These are phyloP conservation scores for Idaea biselata DNA, from an alignment of 2,888 invertebrate species.

Conservation along the genomic window DNA sequence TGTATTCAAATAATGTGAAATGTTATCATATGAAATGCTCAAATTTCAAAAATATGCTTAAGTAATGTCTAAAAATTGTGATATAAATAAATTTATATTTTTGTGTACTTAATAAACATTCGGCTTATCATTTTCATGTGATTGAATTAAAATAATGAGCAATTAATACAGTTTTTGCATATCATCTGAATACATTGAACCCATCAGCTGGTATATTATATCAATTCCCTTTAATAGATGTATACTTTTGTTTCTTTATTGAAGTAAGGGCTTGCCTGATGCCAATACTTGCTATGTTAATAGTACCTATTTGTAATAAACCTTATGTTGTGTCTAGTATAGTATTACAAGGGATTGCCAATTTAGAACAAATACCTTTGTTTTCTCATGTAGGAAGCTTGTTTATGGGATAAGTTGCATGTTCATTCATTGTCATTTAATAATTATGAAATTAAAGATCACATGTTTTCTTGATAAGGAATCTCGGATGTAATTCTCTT, in stretches of 20 bases:
- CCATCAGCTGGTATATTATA: not conserved
- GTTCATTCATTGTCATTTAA: slow-evolving; percentile 10
- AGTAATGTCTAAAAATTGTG: slow-evolving; percentile 2
- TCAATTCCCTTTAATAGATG: not conserved
- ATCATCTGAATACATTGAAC: not conserved
- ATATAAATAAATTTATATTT: slow-evolving; percentile 8
- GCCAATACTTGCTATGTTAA: not conserved
- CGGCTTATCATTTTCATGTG: not conserved
- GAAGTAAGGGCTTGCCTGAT: not conserved
- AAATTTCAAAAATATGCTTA: slow-evolving; percentile 16
- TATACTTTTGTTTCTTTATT: not conserved
- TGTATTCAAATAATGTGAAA: slow-evolving; percentile 8
- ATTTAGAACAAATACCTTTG: slow-evolving; percentile 14
- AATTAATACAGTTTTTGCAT: not conserved
- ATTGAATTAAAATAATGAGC: not conserved
- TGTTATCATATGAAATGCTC: slow-evolving; percentile 10
- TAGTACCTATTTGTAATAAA: not conserved
- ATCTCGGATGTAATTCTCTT: slow-evolving; percentile 25
- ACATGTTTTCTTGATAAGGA: slow-evolving; percentile 11
- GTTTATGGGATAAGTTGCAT: slow-evolving; percentile 15
- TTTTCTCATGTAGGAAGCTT: slow-evolving; percentile 5
- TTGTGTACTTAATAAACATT: slow-evolving; percentile 7
- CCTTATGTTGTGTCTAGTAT: not conserved
- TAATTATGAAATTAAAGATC: not conserved
- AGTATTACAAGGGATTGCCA: slow-evolving; percentile 10